These are phyloP conservation scores for Prionailurus viverrinus DNA, from an alignment of 2,113 vertebrate genomes.

Conservation along the genomic window DNA sequence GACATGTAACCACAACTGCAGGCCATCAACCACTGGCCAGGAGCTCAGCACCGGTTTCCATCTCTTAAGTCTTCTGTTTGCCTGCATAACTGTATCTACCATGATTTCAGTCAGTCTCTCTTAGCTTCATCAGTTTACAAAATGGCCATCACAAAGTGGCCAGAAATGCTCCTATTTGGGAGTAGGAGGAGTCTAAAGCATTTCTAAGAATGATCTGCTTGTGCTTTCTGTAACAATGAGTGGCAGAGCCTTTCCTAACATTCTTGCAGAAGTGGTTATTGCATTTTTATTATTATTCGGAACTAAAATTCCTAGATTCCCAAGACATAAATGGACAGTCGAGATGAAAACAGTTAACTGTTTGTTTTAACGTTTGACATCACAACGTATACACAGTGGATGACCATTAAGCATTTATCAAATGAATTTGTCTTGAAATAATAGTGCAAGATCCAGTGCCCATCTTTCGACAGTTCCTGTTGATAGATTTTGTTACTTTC, in stretches of 20 bases:
- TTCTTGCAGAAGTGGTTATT: not conserved
- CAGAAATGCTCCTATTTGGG: not conserved
- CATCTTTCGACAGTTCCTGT: not conserved
- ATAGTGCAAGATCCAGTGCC: not conserved
- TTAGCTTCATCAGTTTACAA: not conserved
- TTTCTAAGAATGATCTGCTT: not conserved
- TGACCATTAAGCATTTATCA: constrained; percentile 18
- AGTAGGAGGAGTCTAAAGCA: not conserved
- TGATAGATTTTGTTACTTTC: constrained; percentile 52
- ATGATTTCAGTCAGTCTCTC: not conserved
- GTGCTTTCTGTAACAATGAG: not conserved
- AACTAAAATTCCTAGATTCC: constrained; percentile 44
- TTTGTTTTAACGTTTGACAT: not conserved
- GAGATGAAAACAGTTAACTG: not conserved
- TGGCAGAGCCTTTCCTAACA: not conserved
- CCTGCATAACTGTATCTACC: not conserved
- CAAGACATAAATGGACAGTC: not conserved
- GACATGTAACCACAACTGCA: not conserved
- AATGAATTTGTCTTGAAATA: constrained; percentile 33
- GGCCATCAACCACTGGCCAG: not conserved
- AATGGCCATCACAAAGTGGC: not conserved
- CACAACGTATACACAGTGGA: not conserved
- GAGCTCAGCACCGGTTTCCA: not conserved
- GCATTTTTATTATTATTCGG: constrained; percentile 30
- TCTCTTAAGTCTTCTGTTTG: not conserved